Conservation (phyloP, 2,797 vertebrate genomes). For the Champsocephalus gunnari region DNA sequence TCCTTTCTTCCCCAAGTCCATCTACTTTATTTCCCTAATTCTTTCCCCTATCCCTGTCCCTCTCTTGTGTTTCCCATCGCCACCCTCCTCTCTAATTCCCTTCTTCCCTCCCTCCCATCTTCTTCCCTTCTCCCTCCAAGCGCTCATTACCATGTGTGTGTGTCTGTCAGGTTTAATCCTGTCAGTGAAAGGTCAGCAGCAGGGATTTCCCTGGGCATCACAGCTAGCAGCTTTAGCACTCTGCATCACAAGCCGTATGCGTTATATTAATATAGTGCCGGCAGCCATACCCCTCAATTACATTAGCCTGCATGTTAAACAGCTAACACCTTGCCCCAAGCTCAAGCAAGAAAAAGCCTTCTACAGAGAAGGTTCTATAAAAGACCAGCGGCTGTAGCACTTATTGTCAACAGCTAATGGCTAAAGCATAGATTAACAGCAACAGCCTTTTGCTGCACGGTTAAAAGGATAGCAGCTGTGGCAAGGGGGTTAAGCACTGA, state of each 20-base stretch:
- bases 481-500: constrained; percentile 49
- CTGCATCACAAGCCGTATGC: constrained; percentile 76
- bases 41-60: constrained; percentile 32
- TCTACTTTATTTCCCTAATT: constrained; percentile 51
- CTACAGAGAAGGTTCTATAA: constrained; percentile 52
- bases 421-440: constrained; percentile 46
- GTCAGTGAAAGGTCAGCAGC: constrained; percentile 83
- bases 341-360: constrained; percentile 45
- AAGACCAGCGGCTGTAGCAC: constrained; percentile 55
- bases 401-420: constrained; percentile 58
- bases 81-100: constrained; percentile 22
- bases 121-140: constrained; percentile 46
- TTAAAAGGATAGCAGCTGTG: constrained; percentile 59
- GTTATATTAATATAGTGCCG: constrained; percentile 75
- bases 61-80: constrained; percentile 29
- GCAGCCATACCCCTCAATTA: constrained; percentile 64
- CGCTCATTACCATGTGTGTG: constrained; percentile 71
- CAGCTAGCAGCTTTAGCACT: constrained; percentile 78
- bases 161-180: constrained; percentile 80
- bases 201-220: constrained; percentile 82
- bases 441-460: constrained; percentile 46
- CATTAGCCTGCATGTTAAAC: constrained; percentile 74
- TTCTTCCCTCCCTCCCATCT: constrained; percentile 24
- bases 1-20: constrained; percentile 22
- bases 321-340: constrained; percentile 64